phyloP scores from a whole-genome alignment of 2,888 invertebrate genomes.

The Nudaria mundana region DNA sequence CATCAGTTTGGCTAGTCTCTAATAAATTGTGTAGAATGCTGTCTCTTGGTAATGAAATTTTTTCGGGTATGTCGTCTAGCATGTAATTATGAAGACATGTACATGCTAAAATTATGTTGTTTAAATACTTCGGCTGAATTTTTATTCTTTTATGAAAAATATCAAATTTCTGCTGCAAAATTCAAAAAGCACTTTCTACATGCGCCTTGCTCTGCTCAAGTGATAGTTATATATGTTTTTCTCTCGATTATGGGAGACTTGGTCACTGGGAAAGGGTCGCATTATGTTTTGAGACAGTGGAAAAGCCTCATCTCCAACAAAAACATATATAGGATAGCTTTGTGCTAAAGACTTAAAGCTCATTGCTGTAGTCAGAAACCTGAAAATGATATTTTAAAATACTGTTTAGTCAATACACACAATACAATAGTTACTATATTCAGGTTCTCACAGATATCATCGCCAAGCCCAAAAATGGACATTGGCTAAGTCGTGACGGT shows the following conservation, averaged over 20 bases:
- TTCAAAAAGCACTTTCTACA: conserved; percentile 9
- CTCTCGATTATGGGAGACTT: conserved; percentile 1
- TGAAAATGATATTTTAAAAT: conserved; percentile 6
- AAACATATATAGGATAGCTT: conserved; percentile 21
- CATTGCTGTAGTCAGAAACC: conserved; percentile 15
- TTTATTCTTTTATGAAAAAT: conserved; percentile 11
- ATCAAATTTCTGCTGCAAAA: conserved; percentile 5
- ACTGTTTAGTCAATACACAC: background rate
- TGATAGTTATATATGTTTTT: conserved; percentile 9
- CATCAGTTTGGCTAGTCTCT: conserved; percentile 1
- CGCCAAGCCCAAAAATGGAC: conserved; percentile 1
- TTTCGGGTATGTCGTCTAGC: background rate
- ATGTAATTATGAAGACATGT: background rate
- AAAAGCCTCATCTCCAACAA: conserved; percentile 32
- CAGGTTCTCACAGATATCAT: conserved; percentile 2
- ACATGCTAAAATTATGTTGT: conserved; percentile 1
- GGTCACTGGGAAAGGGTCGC: conserved; percentile 11
- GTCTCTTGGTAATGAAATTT: conserved; percentile 5
- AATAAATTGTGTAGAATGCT: conserved; percentile 4
- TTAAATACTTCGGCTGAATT: conserved; percentile 13
- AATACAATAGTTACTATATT: background rate
- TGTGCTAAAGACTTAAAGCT: conserved; percentile 14
- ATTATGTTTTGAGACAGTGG: conserved; percentile 30
- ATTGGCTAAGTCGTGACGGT: conserved; percentile 3
- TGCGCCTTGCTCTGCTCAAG: conserved; percentile 8